Base-by-base conservation (phyloP, 2,888 invertebrate species). In the Eristalinus aeneus region DNA sequence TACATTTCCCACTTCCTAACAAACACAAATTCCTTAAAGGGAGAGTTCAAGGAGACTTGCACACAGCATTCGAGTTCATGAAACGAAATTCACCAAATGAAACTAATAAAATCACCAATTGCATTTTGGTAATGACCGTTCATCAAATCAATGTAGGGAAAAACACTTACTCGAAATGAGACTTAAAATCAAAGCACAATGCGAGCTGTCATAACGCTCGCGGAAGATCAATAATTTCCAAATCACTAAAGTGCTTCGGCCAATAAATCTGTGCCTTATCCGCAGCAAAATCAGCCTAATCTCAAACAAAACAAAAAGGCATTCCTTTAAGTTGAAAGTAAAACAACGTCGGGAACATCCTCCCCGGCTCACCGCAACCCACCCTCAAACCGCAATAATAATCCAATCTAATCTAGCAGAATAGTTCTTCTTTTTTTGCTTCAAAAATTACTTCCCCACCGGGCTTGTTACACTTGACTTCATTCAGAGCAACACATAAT, bases 401-500 rank as follows among this genome's bases (percentile, higher is more conserved):
- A 72, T 72, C 68, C 64, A 71, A 65, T 65, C 39, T 36, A 63
- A 81, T 73, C 23, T 63, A 72, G n/a, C 16, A 65, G 60, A 69
- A 60, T 34, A 39, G 5, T 39, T 54, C 0, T 32, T 63, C 54
- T 31, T 27, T 56, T 20, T 46, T n/a, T 16, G 16, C 9, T 12
- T 22, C 46, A 65, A 69, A 75, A 67, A 78, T 64, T 72, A 78
- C 27, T 83, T 64, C 68, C 73, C 22, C 53, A 11, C 32, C 64
- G 36, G 58, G 78, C 53, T 74, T 46, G 58, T 56, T 68, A 39
- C 60, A 32, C 67, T 73, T 73, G 72, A 78, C 68, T 83, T 78
- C 61, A 22, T 73, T 23, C 11, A 16, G 36, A 74, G 73, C 54
- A 74, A 73, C 61, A 72, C 72, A 63, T 64, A 69, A 83, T 69